Evolutionary conservation across 2,797 vertebrate species (phyloP).

Genomic region (Hirundo rustica): DNA sequence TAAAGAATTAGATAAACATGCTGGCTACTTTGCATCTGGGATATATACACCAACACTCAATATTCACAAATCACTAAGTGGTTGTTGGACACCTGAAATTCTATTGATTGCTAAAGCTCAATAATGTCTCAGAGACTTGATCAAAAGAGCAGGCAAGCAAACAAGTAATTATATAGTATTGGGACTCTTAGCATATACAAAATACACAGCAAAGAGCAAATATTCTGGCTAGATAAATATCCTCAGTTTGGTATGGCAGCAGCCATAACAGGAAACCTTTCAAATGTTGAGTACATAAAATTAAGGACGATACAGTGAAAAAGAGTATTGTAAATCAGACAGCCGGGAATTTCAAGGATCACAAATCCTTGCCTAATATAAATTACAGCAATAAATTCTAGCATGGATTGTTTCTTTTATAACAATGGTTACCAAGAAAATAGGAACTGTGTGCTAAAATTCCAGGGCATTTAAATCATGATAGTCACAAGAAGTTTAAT

Average conservation of each 20-base stretch:
- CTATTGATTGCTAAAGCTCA: constrained; percentile 5
- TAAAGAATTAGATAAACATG: constrained; percentile 20
- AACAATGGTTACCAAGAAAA: constrained; percentile 47
- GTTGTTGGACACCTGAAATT: constrained; percentile 14
- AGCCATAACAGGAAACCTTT: constrained; percentile 26
- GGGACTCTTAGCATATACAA: background rate
- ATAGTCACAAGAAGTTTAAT: background rate
- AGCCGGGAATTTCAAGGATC: constrained; percentile 59
- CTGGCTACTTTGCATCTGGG: background rate
- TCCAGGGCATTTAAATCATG: constrained; percentile 40
- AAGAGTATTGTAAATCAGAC: constrained; percentile 41
- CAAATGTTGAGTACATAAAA: constrained; percentile 35
- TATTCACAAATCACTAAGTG: background rate
- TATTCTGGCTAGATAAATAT: constrained; percentile 30
- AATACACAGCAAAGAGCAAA: background rate
- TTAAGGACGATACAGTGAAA: constrained; percentile 42
- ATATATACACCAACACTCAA: background rate
- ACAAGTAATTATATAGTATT: background rate
- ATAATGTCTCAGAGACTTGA: background rate
- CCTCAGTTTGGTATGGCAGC: background rate
- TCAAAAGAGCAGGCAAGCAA: constrained; percentile 4
- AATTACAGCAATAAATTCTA: constrained; percentile 50
- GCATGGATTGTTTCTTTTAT: constrained; percentile 38
- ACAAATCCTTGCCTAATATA: constrained; percentile 54
- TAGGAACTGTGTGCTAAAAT: constrained; percentile 29